Evolutionary conservation across 2,888 invertebrate species (phyloP), one percentile per base, ranked within the genome.

Genomic region (Ommatoiulus sabulosus): DNA sequence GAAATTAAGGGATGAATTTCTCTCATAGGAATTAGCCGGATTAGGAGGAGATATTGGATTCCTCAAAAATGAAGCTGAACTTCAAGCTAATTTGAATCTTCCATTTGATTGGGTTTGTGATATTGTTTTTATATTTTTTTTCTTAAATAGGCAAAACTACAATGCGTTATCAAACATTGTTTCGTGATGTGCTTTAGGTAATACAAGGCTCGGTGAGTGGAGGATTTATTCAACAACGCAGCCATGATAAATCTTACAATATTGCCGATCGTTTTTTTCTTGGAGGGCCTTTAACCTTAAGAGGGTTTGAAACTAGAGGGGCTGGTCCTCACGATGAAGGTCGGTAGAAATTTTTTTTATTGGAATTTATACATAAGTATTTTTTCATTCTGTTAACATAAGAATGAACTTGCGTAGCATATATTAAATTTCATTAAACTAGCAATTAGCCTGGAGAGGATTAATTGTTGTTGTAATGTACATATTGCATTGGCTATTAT

Each of bases 1-100:
- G 20, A 12, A 2, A 57, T 87, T 87, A 24, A 10, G 7, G 24
- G 87, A 24, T 44, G 10, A 10, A 63, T 7, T 8, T 84, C 15
- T 43, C 10, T 86, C 35, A 15, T 63, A 96, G 91, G 99, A 99
- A 93, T 94, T 97, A 91, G 97, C 98, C 44, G 96, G 98, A 0
- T 92, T 98, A 7, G 98, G 98, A 12, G 99, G 99, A 2, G 96
- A 98, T 92, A 95, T 98, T n/a, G 96, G 96, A 20, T 97, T 97
- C 92, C 92, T 97, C 46, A 97, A 97, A 93, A 96, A 96, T 90
- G 97, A 97, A 91, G 92, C 96, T 10, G 95, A 95, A 91, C 92
- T 95, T 35, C 96, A 97, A 93, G 93, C 94, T 35, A 96, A 96
- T 92, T 93, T 95, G 91, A 94, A 95, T 0, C 92, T 96, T 0